These are phyloP conservation scores for Coleophora deauratella DNA, from an alignment of 2,888 invertebrate species.

Conservation along the genomic window DNA sequence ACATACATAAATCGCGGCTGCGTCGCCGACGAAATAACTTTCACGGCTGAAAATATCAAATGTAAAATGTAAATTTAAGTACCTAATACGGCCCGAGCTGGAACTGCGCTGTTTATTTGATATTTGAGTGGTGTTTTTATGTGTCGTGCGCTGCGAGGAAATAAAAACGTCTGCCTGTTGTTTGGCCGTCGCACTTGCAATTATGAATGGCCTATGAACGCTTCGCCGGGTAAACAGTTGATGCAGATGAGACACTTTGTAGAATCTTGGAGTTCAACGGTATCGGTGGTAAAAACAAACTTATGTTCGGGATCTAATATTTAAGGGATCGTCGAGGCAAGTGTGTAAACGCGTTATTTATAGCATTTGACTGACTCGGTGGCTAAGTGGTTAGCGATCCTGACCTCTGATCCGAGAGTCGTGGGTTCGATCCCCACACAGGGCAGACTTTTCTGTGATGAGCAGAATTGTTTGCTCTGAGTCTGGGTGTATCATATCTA, in stretches of 20 bases:
- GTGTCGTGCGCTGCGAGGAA: slow-evolving; percentile 49
- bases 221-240: slow-evolving; percentile 36
- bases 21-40: slow-evolving; percentile 53
- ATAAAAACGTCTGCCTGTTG: slow-evolving; percentile 65
- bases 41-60: slow-evolving; percentile 69
- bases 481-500: no score
- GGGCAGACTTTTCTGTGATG: no score
- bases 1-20: slow-evolving; percentile 46
- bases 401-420: no score
- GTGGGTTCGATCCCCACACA: no score
- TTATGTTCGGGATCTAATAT: no score
- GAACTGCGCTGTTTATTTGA: slow-evolving; percentile 61
- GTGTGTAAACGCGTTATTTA: no score
- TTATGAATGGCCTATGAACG: slow-evolving; percentile 65
- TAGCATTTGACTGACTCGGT: no score
- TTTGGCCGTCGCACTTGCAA: slow-evolving; percentile 20
- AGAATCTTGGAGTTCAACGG: not conserved
- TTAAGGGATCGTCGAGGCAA: no score
- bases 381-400: no score
- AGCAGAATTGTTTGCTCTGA: no score
- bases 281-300: no score
- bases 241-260: slow-evolving; percentile 27
- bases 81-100: slow-evolving; percentile 62
- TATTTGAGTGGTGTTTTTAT: slow-evolving; percentile 67
- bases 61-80: slow-evolving; percentile 71